Evolutionary conservation across 2,888 invertebrate genomes (phyloP).

Genomic region (Caprella mutica): DNA sequence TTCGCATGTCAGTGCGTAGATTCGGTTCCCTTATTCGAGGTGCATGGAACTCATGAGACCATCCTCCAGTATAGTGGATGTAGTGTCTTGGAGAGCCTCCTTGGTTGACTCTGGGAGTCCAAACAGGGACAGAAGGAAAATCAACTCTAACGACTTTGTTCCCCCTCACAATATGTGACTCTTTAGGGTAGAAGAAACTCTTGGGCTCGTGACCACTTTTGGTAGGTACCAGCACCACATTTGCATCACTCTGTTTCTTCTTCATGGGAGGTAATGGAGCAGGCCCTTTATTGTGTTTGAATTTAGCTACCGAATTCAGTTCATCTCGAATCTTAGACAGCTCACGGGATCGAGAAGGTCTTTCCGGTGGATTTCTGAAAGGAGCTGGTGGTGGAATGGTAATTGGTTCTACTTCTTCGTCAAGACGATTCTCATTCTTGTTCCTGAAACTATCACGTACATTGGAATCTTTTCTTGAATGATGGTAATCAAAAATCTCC

Average conservation of each 20-base stretch:
- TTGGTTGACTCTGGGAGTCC: constrained; percentile 13
- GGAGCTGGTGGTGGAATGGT: constrained; percentile 2
- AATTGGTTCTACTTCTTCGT: constrained; percentile 10
- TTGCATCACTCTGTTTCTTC: constrained; percentile 22
- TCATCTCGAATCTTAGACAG: not conserved
- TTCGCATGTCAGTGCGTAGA: constrained; percentile 18
- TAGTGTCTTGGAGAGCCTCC: constrained; percentile 19
- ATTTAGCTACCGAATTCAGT: not conserved
- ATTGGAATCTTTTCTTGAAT: no score
- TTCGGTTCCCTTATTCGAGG: not conserved
- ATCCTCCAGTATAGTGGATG: constrained; percentile 6
- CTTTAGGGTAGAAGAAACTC: constrained; percentile 32
- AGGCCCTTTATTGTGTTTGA: constrained; percentile 22
- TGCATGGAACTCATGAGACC: constrained; percentile 24
- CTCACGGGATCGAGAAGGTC: not conserved
- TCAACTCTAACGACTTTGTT: constrained; percentile 19
- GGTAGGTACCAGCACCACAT: constrained; percentile 34
- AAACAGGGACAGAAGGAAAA: constrained; percentile 12
- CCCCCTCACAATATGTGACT: constrained; percentile 24
- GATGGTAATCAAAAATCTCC: not conserved
- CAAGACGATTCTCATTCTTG: not conserved
- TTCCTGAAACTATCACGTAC: no score
- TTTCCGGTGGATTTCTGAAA: not conserved
- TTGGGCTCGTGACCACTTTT: constrained; percentile 34
- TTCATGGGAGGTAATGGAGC: constrained; percentile 24